A percentile compares a stretch with the other conserved stretches of the same genome.
Evolutionary conservation across 2,113 vertebrate genomes (phyloP).

Genomic region (Mustelus asterias): DNA sequence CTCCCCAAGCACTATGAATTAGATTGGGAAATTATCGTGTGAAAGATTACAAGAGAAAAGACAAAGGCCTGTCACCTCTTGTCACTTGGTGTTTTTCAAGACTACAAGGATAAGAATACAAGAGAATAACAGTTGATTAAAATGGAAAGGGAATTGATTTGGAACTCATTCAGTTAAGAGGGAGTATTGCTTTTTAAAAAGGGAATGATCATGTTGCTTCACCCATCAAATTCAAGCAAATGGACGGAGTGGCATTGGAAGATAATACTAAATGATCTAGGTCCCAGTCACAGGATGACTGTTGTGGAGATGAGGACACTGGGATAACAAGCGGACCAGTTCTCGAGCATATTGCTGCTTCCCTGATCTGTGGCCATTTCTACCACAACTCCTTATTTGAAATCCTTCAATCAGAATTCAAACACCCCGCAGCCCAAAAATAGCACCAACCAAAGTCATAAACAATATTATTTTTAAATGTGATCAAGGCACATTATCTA

Average conservation of each 20-base stretch:
- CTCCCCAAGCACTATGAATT: not conserved
- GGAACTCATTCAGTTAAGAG: not conserved
- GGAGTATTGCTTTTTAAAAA: not conserved
- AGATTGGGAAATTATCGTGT: not conserved
- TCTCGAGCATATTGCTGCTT: not conserved
- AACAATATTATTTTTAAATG: not conserved
- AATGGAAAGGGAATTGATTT: not conserved
- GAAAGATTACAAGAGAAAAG: not conserved
- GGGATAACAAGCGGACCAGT: too few species aligned
- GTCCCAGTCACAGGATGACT: too few species aligned
- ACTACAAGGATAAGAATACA: not conserved
- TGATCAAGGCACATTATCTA: not conserved
- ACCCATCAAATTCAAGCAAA: too few species aligned
- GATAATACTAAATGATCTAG: too few species aligned
- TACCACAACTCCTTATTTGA: not conserved
- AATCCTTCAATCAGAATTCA: not conserved
- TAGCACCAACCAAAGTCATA: not conserved
- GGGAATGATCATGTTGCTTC: not conserved
- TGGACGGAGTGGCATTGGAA: too few species aligned
- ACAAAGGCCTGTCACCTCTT: too few species aligned
- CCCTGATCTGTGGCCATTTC: not conserved
- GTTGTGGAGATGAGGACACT: too few species aligned
- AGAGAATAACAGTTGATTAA: not conserved
- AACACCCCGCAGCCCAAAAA: not conserved
- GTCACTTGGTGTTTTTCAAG: too few species aligned